These are phyloP conservation scores for Diaprepes abbreviatus DNA, from an alignment of 2,888 invertebrate species.

Conservation along the genomic window DNA sequence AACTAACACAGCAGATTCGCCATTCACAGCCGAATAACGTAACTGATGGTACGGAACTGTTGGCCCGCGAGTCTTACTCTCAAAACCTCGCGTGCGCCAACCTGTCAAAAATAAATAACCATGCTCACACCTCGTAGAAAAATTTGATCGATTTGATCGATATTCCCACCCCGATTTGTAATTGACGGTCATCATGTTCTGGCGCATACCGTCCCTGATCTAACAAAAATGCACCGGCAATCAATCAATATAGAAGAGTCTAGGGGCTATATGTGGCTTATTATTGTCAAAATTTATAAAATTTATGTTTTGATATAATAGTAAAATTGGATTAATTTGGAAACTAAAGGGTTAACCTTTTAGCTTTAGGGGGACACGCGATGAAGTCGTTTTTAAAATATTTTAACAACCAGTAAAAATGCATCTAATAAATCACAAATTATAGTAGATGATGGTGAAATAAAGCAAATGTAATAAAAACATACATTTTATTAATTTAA, in stretches of 20 bases:
- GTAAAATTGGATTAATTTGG: not conserved
- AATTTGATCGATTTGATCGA: slow-evolving; percentile 26
- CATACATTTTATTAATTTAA: slow-evolving; percentile 17
- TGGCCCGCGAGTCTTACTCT: too few species aligned
- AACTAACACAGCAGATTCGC: too few species aligned
- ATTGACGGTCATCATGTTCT: slow-evolving; percentile 4
- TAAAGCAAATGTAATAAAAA: not conserved
- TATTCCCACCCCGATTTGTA: slow-evolving; percentile 26
- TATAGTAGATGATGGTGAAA: too few species aligned
- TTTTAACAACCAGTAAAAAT: too few species aligned
- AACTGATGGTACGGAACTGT: too few species aligned
- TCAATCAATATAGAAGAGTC: not conserved
- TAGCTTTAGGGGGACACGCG: slow-evolving; percentile 6
- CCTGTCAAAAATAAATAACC: slow-evolving; percentile 17
- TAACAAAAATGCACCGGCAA: not conserved
- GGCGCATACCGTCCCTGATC: slow-evolving; percentile 1
- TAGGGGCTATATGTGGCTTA: not conserved
- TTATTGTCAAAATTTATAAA: slow-evolving; percentile 3
- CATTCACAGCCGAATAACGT: too few species aligned
- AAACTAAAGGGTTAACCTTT: not conserved
- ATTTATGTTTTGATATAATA: slow-evolving; percentile 7
- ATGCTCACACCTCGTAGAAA: slow-evolving; percentile 31
- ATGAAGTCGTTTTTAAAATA: too few species aligned
- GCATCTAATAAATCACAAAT: too few species aligned
- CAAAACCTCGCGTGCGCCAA: slow-evolving; percentile 20